Evolutionary conservation across 2,888 invertebrate species (phyloP), one percentile per base, ranked within the genome.

Genomic region (Drosophila robusta): DNA sequence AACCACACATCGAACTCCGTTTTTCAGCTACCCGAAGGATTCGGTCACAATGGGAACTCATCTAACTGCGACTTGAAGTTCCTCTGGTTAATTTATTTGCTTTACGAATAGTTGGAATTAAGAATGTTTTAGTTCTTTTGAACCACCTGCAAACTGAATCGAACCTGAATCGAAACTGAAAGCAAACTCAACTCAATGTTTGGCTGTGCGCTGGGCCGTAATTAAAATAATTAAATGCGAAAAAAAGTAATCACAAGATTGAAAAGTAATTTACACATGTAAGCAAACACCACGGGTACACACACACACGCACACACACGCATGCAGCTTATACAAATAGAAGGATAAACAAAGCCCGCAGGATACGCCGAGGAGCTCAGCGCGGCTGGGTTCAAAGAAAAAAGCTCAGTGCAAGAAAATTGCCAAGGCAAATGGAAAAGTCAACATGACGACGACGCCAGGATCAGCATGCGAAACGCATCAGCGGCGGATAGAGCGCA

Each of bases 181-280:
- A 9, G 29, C 29, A 29, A 29, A 29, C 29, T 29, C 3, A 29
- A 9, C 9, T 9, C 9, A 29, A 29, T 9, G 55, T 22, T 29
- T 55, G 47, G 34, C 41, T 69, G 82, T 82, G 77, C 78, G 69
- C 60, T 80, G 78, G 67, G 70, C 38, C 86, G 87, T 91, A 90
- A 90, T 90, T 90, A 90, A 90, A 90, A 84, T 90, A 91, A 90
- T 90, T 90, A 90, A 90, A 90, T 88, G 86, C 68, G 58, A 75
- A 86, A 79, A 78, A 85, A 79, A 78, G 81, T 81, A 89, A 90
- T 86, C 85, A 81, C 83, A 82, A 83, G 81, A 88, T 89, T 80
- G 78, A 86, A 87, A 88, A 89, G 86, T 86, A 89, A 90, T 82
- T 82, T 82, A 80, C 86, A 81, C 81, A 82, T 87, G 83, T 89